Base-by-base conservation (phyloP, 2,888 invertebrate species). In the Drosophila longiperda region DNA sequence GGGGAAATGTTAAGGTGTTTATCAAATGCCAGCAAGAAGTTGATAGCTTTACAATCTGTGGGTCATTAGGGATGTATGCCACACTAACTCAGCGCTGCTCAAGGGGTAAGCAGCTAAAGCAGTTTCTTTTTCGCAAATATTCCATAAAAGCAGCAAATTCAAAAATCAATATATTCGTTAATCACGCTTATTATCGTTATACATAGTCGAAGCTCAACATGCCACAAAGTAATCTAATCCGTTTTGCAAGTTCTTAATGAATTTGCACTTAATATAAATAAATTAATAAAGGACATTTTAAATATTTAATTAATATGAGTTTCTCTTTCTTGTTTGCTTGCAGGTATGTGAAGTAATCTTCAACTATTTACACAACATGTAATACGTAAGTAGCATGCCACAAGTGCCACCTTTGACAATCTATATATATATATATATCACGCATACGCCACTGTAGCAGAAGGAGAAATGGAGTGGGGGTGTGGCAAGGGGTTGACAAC, bases 321-420 rank as follows among this genome's bases (percentile, higher is more conserved):
- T 58, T 68, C n/a, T 67, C 57, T 76, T 32, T 65, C 50, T 67
- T 54, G 64, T 68, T n/a, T 78, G 48, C 33, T 88, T 87, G 29
- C 89, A 89, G 89, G 89, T 89, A 89, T 76, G 89, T 87, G 61
- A 66, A 78, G 32, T 60, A 62, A 49, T 59, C 73, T 64, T 58
- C 33, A 49, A 38, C 53, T 45, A 54, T 52, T 58, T 55, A 67
- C 36, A 53, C 66, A 34, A 29, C 50, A 49, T 64, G 53, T 58
- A 69, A 59, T 50, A 45, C 49, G 78, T 79, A 87, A 84, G 82
- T 82, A 82, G 70, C 70, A 57, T 68, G 54, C 61, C 61, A 61
- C 73, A 62, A 75, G 69, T 64, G 64, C 60, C 57, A 66, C 23
- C 49, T 53, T 59, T 45, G 26, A 54, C 40, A 63, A 75, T 45